Percentiles rank a stretch among this genome's conserved stretches.
Evolutionary conservation across 2,888 invertebrate genomes (phyloP).

Genomic region (Osedax fenrisi): DNA sequence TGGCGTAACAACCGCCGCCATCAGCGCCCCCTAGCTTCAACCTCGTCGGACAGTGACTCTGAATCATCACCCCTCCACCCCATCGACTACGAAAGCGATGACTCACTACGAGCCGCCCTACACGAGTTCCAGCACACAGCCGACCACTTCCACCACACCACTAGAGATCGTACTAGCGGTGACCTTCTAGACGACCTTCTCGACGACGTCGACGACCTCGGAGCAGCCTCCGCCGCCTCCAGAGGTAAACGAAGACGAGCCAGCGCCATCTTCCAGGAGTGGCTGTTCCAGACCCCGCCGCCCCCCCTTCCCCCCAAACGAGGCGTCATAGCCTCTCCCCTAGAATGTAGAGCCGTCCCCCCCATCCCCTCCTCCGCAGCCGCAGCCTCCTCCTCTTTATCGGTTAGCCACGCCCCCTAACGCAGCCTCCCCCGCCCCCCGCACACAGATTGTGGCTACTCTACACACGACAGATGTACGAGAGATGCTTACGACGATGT

Average conservation of each 20-base stretch:
- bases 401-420: not conserved
- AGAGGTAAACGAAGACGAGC: not conserved
- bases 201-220: not conserved
- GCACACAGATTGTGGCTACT: not conserved
- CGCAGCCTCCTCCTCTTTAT: not conserved
- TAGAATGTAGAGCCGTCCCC: too few relatives aligned
- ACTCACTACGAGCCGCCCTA: not conserved
- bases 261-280: not conserved
- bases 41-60: not conserved
- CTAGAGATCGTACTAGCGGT: not conserved
- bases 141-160: not conserved
- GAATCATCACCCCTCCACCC: not conserved
- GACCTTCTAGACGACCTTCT: not conserved
- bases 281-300: not conserved
- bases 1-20: too few relatives aligned
- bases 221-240: not conserved
- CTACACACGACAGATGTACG: not conserved
- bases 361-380: not conserved
- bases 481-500: not conserved
- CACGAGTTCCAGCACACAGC: not conserved
- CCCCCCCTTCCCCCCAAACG: not conserved
- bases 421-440: not conserved
- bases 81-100: not conserved
- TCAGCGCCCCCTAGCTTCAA: not conserved
- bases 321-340: too few relatives aligned